Percentiles rank a stretch among this genome's conserved stretches.
These are phyloP conservation scores for Ursus arctos DNA, from an alignment of 2,113 vertebrate species.

Conservation along the genomic window DNA sequence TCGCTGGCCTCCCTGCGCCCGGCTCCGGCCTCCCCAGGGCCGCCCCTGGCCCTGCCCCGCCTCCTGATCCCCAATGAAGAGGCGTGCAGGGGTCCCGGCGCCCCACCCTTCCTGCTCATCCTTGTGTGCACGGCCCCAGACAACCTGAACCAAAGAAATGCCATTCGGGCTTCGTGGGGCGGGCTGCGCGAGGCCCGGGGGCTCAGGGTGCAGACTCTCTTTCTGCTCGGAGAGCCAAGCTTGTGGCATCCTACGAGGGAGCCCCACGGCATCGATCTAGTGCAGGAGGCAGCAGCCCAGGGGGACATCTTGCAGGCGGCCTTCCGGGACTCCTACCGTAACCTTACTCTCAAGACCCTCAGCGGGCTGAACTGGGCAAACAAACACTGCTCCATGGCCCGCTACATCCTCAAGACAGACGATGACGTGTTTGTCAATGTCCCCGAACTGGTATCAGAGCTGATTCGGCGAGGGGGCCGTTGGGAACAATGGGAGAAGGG, in stretches of 20 bases:
- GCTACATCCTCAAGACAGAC: slow-evolving; percentile 93
- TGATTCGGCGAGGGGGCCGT: slow-evolving; percentile 60
- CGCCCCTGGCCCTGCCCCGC: slow-evolving; percentile 72
- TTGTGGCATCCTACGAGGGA: fast-evolving
- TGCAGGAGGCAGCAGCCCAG: slow-evolving; percentile 86
- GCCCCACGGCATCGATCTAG: slow-evolving; percentile 83
- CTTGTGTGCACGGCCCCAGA: slow-evolving; percentile 90
- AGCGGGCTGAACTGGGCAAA: slow-evolving; percentile 90
- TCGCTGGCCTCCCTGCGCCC: slow-evolving; percentile 60
- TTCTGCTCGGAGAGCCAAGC: slow-evolving; percentile 88
- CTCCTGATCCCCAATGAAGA: slow-evolving; percentile 67
- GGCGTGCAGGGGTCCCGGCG: not conserved
- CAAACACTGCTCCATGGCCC: slow-evolving; percentile 89
- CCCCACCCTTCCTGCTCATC: slow-evolving; percentile 89
- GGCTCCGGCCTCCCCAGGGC: slow-evolving; percentile 27
- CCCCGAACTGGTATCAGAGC: slow-evolving; percentile 82
- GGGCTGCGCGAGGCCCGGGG: slow-evolving; percentile 85
- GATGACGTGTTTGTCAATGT: slow-evolving; percentile 95
- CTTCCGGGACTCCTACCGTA: slow-evolving; percentile 92
- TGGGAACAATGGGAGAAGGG: slow-evolving; percentile 34
- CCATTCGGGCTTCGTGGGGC: slow-evolving; percentile 93
- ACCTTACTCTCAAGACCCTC: slow-evolving; percentile 94
- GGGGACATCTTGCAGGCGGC: slow-evolving; percentile 92
- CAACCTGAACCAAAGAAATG: slow-evolving; percentile 88
- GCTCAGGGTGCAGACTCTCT: slow-evolving; percentile 90